Evolutionary conservation across 2,797 vertebrate genomes (phyloP).

Genomic region (Myotis findleyi): DNA sequence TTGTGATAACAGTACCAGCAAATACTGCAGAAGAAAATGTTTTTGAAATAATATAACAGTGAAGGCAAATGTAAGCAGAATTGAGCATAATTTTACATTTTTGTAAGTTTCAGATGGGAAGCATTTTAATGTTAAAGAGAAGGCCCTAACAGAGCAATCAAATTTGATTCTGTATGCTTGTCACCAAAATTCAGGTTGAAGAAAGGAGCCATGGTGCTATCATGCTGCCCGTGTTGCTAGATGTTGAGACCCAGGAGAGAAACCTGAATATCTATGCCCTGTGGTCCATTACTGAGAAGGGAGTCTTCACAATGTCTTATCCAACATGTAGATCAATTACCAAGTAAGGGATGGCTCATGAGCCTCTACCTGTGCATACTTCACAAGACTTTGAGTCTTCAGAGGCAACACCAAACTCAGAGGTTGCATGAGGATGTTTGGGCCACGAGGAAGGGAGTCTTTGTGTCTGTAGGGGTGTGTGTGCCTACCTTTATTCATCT

Average conservation of each 20-base stretch:
- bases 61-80: background rate
- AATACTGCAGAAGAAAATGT: slow-evolving; percentile 89
- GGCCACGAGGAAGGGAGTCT: background rate
- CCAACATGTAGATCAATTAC: background rate
- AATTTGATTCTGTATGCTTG: background rate
- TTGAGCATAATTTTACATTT: background rate
- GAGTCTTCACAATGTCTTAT: background rate
- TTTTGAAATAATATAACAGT: background rate
- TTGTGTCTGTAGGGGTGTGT: background rate
- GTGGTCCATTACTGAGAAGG: background rate
- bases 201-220: background rate
- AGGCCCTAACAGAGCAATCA: background rate
- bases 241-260: background rate
- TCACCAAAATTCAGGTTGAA: background rate
- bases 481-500: background rate
- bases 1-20: slow-evolving; percentile 94
- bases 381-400: background rate
- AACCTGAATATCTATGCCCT: background rate
- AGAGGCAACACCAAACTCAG: background rate
- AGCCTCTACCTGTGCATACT: background rate
- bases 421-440: background rate
- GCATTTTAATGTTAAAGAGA: slow-evolving; percentile 5
- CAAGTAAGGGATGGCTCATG: background rate
- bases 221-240: no score
- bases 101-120: background rate